phyloP scores from a whole-genome alignment of 2,888 invertebrate species.

The Priapulus caudatus region DNA sequence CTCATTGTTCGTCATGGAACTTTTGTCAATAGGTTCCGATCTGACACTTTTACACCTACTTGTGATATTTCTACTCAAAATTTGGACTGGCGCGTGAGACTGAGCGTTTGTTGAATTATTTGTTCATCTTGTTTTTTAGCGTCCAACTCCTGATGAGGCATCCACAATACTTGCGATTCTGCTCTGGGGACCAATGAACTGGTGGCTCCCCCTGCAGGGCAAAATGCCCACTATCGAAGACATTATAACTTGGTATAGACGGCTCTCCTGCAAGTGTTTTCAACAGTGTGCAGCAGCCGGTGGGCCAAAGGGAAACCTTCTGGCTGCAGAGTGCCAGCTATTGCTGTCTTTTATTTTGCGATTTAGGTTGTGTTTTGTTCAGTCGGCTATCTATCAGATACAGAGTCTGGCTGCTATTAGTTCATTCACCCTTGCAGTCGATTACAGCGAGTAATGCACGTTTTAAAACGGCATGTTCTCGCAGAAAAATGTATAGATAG shows the following conservation, averaged over 20 bases:
- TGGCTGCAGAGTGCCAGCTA: background rate
- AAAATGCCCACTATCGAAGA: background rate
- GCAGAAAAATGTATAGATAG: too few species aligned
- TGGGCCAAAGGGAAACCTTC: background rate
- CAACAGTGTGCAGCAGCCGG: background rate
- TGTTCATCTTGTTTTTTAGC: too few species aligned
- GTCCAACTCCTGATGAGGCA: background rate
- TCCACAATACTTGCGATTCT: background rate
- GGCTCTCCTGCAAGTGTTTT: background rate
- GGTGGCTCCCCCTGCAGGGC: background rate
- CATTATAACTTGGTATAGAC: background rate
- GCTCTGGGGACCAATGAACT: background rate
- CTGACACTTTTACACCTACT: too few species aligned
- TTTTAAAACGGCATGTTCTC: too few species aligned
- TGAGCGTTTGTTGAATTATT: too few species aligned
- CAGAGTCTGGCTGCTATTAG: too few species aligned
- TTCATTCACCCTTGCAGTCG: too few species aligned
- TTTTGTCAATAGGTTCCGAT: too few species aligned
- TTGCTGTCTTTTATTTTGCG: background rate
- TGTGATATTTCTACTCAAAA: too few species aligned
- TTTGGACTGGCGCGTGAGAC: too few species aligned
- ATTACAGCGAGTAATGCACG: too few species aligned
- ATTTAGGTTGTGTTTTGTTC: constrained; percentile 1
- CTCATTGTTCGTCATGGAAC: too few species aligned
- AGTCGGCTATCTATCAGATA: background rate